Conservation (phyloP, 2,113 vertebrate species). For the Heliornis fulica region DNA sequence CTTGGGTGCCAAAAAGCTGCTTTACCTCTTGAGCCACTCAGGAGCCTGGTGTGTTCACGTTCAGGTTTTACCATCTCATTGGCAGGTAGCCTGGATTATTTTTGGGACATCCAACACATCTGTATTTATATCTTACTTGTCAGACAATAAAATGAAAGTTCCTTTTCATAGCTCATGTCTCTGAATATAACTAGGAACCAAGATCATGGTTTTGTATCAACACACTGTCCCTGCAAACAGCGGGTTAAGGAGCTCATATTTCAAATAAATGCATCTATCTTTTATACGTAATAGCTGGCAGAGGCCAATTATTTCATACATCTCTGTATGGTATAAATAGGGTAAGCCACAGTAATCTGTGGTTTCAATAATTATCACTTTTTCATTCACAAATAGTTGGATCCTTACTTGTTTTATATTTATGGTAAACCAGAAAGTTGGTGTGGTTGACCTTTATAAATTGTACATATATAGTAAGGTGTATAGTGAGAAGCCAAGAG, state of each 20-base stretch:
- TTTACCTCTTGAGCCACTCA: not conserved
- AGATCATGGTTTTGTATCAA: not conserved
- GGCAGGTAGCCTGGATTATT: constrained; percentile 66
- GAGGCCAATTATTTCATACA: constrained; percentile 54
- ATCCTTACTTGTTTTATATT: constrained; percentile 55
- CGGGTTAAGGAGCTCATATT: not conserved
- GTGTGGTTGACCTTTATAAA: constrained; percentile 49
- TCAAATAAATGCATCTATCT: constrained; percentile 41
- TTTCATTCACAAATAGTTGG: constrained; percentile 66
- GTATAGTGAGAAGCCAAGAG: not conserved
- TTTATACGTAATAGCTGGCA: constrained; percentile 47
- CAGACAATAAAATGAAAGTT: constrained; percentile 37
- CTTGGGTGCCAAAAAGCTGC: not conserved
- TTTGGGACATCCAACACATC: constrained; percentile 21
- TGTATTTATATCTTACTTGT: constrained; percentile 65
- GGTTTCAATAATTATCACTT: constrained; percentile 51
- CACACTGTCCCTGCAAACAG: not conserved
- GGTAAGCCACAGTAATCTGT: constrained; percentile 36
- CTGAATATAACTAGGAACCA: constrained; percentile 14
- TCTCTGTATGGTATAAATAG: constrained; percentile 43
- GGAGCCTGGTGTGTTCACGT: not conserved
- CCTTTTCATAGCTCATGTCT: constrained; percentile 3
- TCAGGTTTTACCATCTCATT: constrained; percentile 56
- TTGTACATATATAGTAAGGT: not conserved
- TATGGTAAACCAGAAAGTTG: constrained; percentile 32